These are phyloP conservation scores for Xiphophorus hellerii DNA, from an alignment of 2,113 vertebrate genomes.

Conservation along the genomic window DNA sequence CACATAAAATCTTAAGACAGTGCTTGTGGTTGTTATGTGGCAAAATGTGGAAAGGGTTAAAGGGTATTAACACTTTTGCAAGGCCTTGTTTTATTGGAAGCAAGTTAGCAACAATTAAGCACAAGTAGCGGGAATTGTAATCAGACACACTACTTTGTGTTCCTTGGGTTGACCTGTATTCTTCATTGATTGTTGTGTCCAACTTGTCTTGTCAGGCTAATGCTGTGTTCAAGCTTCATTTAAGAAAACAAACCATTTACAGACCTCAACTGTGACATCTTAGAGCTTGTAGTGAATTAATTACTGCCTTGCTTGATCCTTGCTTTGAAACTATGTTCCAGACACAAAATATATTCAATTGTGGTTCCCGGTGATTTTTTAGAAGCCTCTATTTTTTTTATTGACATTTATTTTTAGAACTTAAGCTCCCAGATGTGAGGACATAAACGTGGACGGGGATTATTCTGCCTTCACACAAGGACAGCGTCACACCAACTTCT, in stretches of 20 bases:
- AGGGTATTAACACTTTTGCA: no score
- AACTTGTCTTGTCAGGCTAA: not conserved
- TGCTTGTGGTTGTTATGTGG: no score
- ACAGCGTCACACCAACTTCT: conserved; percentile 12
- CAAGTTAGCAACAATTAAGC: no score
- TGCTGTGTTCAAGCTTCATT: not conserved
- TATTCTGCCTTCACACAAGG: conserved; percentile 27
- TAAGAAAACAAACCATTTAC: not conserved
- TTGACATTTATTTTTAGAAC: conserved; percentile 8
- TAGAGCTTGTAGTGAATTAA: not conserved
- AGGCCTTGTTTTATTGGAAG: no score
- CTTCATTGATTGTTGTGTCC: not conserved
- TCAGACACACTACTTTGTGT: no score
- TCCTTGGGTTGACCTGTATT: not conserved
- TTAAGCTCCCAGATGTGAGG: not conserved
- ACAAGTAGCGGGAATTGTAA: no score
- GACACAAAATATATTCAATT: not conserved
- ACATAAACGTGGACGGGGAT: conserved; percentile 22
- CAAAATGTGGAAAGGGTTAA: no score
- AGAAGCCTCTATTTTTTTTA: conserved; percentile 34
- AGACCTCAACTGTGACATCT: not conserved
- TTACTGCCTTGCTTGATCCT: not conserved
- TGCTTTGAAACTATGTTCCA: conserved; percentile 10
- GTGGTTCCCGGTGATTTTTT: conserved; percentile 5
- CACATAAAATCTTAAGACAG: no score